A percentile compares a stretch with the other conserved stretches of the same genome.
Conservation (phyloP, 2,113 vertebrate genomes). For the Pterocles gutturalis region DNA sequence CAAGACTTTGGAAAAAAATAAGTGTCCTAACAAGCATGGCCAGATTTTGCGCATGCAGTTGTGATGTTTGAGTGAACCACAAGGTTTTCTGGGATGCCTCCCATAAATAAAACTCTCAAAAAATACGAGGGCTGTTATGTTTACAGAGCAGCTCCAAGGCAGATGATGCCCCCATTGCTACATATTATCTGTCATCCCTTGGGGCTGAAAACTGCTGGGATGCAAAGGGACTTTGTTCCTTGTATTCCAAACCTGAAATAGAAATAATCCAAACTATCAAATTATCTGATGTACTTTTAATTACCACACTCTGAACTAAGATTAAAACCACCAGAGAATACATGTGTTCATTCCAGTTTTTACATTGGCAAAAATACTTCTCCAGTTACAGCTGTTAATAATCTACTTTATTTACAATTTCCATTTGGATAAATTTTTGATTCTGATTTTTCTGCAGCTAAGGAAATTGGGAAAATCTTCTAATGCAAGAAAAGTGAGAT, state of each 20-base stretch:
- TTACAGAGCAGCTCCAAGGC: background rate
- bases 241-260: background rate
- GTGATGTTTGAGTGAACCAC: background rate
- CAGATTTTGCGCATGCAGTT: background rate
- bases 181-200: background rate
- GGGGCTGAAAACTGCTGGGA: background rate
- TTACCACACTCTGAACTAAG: background rate
- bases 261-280: background rate
- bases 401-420: background rate
- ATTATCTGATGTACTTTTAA: background rate
- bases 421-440: background rate
- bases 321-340: background rate
- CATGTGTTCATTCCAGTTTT: background rate
- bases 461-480: background rate
- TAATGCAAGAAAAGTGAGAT: background rate
- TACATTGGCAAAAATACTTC: background rate
- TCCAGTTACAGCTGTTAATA: background rate
- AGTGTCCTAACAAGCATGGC: background rate
- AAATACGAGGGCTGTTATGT: background rate
- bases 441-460: background rate
- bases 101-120: slow-evolving; percentile 10
- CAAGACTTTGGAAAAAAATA: background rate
- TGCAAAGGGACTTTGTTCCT: background rate
- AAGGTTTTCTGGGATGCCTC: background rate
- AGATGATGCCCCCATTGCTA: background rate